Conservation (phyloP, 2,113 vertebrate genomes). For the Donacobius atricapilla region DNA sequence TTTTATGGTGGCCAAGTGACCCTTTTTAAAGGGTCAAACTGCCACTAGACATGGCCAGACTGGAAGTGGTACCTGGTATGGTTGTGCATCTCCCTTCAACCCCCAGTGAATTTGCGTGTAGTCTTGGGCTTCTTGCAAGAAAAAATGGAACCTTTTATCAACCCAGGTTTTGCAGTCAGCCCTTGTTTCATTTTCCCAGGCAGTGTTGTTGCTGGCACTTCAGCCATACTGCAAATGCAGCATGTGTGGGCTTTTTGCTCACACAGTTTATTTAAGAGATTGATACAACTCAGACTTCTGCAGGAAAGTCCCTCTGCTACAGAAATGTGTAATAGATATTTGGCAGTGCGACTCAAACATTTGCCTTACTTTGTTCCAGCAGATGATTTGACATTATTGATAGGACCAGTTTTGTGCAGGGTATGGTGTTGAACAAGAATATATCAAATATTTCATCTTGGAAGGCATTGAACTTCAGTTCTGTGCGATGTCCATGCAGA, state of each 20-base stretch:
- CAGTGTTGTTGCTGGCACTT: conserved; percentile 58
- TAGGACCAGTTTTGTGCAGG: background rate
- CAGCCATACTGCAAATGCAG: conserved; percentile 24
- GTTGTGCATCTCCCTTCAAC: background rate
- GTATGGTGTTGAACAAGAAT: background rate
- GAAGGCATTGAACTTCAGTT: background rate
- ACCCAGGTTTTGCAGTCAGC: background rate
- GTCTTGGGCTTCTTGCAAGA: background rate
- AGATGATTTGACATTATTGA: background rate
- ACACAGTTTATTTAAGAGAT: conserved; percentile 40
- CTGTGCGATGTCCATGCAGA: background rate
- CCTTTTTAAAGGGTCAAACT: background rate
- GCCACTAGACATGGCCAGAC: background rate
- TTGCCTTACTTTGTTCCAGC: conserved; percentile 19
- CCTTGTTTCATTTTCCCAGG: conserved; percentile 26
- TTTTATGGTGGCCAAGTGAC: background rate
- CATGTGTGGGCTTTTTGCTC: conserved; percentile 55
- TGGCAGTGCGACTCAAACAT: background rate
- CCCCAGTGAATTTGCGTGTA: background rate
- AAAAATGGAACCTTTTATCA: background rate
- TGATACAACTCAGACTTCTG: conserved; percentile 12
- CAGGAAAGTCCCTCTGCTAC: conserved; percentile 16
- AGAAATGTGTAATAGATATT: conserved; percentile 21
- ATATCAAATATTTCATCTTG: background rate
- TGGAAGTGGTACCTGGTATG: background rate